Evolutionary conservation across 2,113 vertebrate species (phyloP).

Genomic region (Grantiella picta): DNA sequence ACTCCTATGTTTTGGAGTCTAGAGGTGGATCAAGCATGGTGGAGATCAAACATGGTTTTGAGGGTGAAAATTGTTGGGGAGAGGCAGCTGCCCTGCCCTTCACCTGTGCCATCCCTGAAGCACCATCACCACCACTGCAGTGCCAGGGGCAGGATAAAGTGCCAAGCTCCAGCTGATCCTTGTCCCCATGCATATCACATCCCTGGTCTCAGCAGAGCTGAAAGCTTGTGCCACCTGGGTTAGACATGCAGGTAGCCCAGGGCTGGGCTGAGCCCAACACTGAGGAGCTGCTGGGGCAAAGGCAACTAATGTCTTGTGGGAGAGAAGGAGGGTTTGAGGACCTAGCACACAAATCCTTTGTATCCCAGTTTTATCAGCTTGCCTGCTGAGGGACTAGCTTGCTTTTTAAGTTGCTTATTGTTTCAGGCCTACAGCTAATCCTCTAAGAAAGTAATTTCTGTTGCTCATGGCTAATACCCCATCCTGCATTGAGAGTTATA

Average conservation of each 20-base stretch:
- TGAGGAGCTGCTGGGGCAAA: not conserved
- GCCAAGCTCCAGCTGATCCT: not conserved
- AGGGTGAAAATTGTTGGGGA: not conserved
- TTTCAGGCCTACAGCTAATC: conserved; percentile 36
- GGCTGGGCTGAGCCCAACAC: not conserved
- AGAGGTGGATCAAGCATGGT: rapidly evolving
- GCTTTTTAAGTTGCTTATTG: conserved; percentile 34
- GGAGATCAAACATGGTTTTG: not conserved
- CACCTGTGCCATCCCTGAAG: not conserved
- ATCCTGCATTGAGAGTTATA: not conserved
- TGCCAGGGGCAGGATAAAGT: not conserved
- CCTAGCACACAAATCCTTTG: not conserved
- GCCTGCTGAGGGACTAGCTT: not conserved
- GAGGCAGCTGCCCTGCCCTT: not conserved
- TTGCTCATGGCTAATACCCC: conserved; percentile 5
- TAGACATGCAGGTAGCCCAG: not conserved
- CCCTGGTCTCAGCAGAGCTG: not conserved
- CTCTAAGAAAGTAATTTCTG: conserved; percentile 27
- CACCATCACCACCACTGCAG: not conserved
- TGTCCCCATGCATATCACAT: too few relatives aligned
- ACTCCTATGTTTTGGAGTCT: not conserved
- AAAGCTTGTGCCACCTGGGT: rapidly evolving
- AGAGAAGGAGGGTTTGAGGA: not conserved
- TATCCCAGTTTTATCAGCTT: not conserved
- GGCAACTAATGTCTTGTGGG: rapidly evolving